phyloP scores from a whole-genome alignment of 1,140 invertebrate genomes.

The Dreissena polymorpha region DNA sequence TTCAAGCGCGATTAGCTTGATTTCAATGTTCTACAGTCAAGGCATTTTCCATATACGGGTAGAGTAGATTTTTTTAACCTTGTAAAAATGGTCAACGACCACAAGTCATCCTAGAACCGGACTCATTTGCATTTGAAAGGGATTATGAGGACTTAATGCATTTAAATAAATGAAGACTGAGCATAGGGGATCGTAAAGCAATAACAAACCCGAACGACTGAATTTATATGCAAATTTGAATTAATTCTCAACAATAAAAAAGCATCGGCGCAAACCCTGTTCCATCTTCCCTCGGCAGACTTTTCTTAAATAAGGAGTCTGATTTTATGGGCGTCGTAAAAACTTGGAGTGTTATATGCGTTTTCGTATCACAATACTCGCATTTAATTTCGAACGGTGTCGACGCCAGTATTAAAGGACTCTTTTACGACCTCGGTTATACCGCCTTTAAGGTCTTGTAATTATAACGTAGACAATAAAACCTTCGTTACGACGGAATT shows the following conservation, averaged over 20 bases:
- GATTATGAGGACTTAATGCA: too few species aligned
- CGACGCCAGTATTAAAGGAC: conserved; percentile 55
- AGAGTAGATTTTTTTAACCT: too few species aligned
- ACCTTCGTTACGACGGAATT: conserved; percentile 48
- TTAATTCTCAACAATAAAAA: conserved; percentile 51
- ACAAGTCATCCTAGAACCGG: too few species aligned
- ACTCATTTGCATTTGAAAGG: too few species aligned
- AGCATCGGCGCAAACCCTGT: conserved; percentile 37
- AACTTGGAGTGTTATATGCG: conserved; percentile 55
- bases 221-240: conserved; percentile 59
- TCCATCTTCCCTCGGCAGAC: conserved; percentile 30
- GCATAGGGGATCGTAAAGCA: too few species aligned
- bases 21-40: too few species aligned
- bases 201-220: not conserved
- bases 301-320: conserved; percentile 51
- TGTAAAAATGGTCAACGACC: too few species aligned
- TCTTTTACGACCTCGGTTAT: conserved; percentile 50
- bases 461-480: conserved; percentile 58
- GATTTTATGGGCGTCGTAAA: conserved; percentile 57
- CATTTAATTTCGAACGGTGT: conserved; percentile 57
- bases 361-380: conserved; percentile 52
- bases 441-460: conserved; percentile 54
- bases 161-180: too few species aligned
- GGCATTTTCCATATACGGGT: too few species aligned
- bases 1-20: too few species aligned